Base-by-base conservation (phyloP, 2,113 vertebrate genomes). In the Archocentrus centrarchus region DNA sequence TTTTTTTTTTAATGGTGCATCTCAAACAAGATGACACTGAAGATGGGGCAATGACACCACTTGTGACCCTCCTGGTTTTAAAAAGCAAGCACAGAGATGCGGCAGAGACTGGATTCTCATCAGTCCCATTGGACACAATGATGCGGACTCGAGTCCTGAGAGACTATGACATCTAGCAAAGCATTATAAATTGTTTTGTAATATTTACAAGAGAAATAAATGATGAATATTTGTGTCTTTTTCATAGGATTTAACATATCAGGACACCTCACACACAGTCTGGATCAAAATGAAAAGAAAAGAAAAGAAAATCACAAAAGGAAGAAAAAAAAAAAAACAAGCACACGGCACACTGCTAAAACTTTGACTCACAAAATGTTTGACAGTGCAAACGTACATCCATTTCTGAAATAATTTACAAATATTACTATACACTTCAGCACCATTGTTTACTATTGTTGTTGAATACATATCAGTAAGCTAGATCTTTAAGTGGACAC, bases 381-480 rank as follows among this genome's bases (percentile, higher is more conserved):
- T 94, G 92, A 95, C 83, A 94, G 79, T 93, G 91, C 86, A 95
- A 95, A 95, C 77, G 37, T 93, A 94, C 93, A 96, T 94, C 92
- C 94, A 94, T 86, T 89, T 95, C 90, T 95, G 90, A 89, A 90
- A 94, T 94, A 91, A 95, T 94, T 93, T 95, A 96, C 95, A 96
- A 94, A 96, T 92, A 93, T 95, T 92, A 92, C 93, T 94, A 91
- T 94, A 95, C 93, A 95, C 86, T 88, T 96, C 91, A 96, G 96
- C 96, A 96, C 96, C 96, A 96, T 96, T 90, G 89, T 95, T 94
- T 91, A 93, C 93, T 95, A 95, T 95, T 93, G 87, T 95, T 91
- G 87, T 94, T 89, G 90, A 94, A 94, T 95, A 95, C 92, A 94
- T 94, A 87, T 89, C 88, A 89, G 85, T 92, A 85, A 93, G 91